Conservation (phyloP, 1,140 invertebrate genomes). For the Camponotus floridanus region DNA sequence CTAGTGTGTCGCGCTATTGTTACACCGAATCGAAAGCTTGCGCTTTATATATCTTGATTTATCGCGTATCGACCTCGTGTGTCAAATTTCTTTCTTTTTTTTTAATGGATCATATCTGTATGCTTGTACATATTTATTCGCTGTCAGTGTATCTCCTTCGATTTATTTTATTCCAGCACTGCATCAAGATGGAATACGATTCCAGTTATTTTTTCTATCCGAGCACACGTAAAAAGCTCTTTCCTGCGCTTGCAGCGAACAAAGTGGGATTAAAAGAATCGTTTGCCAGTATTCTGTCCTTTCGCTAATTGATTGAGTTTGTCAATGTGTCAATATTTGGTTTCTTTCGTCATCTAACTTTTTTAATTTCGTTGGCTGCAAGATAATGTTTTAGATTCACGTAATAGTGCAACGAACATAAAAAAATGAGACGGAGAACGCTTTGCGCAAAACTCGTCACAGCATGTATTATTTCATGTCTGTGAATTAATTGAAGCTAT, state of each 20-base stretch:
- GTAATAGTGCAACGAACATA: conserved; percentile 70
- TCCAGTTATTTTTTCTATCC: conserved; percentile 19
- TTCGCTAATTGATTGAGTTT: conserved; percentile 46
- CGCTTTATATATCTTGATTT: conserved; percentile 48
- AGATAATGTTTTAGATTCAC: conserved; percentile 46
- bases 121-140: neutral
- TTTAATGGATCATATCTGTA: neutral
- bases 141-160: conserved; percentile 26
- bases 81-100: conserved; percentile 11
- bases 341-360: conserved; percentile 27
- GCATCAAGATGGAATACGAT: conserved; percentile 7
- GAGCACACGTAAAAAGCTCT: conserved; percentile 67
- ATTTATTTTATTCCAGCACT: neutral
- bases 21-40: conserved; percentile 33
- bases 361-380: conserved; percentile 63
- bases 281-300: conserved; percentile 9
- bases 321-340: conserved; percentile 47
- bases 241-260: conserved; percentile 54
- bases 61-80: conserved; percentile 49
- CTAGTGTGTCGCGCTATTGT: conserved; percentile 24
- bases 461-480: neutral
- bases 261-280: conserved; percentile 42
- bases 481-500: neutral
- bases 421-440: conserved; percentile 64
- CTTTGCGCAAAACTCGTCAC: conserved; percentile 60